Evolutionary conservation across 2,113 vertebrate species (phyloP).

Genomic region (Sorex fumeus): DNA sequence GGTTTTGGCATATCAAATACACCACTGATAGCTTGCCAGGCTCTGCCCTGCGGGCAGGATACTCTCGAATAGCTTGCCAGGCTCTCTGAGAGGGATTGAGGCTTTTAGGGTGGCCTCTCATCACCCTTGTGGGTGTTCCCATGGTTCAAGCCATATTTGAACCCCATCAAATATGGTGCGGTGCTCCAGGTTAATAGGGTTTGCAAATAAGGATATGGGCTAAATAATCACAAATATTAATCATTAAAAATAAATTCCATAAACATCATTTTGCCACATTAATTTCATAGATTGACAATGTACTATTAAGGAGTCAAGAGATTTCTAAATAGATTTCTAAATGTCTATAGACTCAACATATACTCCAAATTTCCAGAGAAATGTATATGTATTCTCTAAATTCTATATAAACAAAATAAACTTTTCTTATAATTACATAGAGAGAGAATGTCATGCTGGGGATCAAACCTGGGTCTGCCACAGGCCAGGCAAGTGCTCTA

Average conservation of each 20-base stretch:
- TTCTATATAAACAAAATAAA: neutral
- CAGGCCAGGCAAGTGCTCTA: too few relatives aligned
- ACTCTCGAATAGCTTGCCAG: too few relatives aligned
- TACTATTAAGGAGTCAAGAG: conserved; percentile 18
- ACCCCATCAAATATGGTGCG: too few relatives aligned
- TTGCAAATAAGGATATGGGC: neutral
- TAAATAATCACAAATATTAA: conserved; percentile 24
- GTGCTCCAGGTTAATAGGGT: neutral
- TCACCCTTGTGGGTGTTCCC: too few relatives aligned
- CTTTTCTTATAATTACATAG: neutral
- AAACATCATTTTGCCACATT: conserved; percentile 48
- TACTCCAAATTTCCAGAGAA: conserved; percentile 12
- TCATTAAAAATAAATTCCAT: conserved; percentile 49
- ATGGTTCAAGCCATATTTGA: too few relatives aligned
- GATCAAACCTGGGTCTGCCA: too few relatives aligned
- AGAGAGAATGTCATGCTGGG: neutral
- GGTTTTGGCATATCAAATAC: too few relatives aligned
- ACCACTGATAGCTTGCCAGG: too few relatives aligned
- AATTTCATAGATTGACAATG: conserved; percentile 44
- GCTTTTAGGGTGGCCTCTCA: too few relatives aligned
- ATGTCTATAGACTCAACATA: neutral
- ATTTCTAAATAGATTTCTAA: conserved; percentile 29
- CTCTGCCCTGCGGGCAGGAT: too few relatives aligned
- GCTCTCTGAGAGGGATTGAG: too few relatives aligned
- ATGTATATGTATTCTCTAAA: neutral